phyloP scores from a whole-genome alignment of 2,797 vertebrate species.

The Numenius phaeopus region DNA sequence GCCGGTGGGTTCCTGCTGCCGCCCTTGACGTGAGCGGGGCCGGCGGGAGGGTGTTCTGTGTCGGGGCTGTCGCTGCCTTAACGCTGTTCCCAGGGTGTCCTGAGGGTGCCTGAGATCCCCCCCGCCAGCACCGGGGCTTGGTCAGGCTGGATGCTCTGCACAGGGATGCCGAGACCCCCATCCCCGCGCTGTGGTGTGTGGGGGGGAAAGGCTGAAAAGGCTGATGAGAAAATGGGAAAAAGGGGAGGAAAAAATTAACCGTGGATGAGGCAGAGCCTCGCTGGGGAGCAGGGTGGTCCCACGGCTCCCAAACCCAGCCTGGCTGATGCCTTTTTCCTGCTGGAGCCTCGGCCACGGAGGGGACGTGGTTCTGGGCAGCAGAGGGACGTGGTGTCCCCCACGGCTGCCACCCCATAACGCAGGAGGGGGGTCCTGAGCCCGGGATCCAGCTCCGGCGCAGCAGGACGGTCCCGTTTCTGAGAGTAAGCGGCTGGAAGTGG shows the following conservation, averaged over 20 bases:
- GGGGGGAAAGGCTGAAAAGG: background rate
- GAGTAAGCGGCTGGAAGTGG: fast-evolving
- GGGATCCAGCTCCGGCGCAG: fast-evolving
- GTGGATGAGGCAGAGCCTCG: background rate
- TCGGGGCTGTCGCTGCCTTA: background rate
- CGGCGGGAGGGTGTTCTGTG: background rate
- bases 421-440: fast-evolving
- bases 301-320: fast-evolving
- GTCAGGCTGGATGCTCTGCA: background rate
- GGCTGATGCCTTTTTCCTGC: background rate
- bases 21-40: background rate
- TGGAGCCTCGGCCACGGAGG: background rate
- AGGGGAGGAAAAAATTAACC: background rate
- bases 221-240: background rate
- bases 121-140: background rate
- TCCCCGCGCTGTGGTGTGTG: fast-evolving
- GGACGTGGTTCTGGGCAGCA: background rate
- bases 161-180: background rate
- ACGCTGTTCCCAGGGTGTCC: background rate
- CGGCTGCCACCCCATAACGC: fast-evolving
- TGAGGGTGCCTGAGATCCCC: background rate
- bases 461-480: fast-evolving
- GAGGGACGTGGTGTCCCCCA: fast-evolving
- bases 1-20: background rate
- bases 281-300: background rate